Percentiles rank a stretch among this genome's conserved stretches.
phyloP scores from a whole-genome alignment of 1,140 invertebrate genomes.

The Sitodiplosis mosellana region DNA sequence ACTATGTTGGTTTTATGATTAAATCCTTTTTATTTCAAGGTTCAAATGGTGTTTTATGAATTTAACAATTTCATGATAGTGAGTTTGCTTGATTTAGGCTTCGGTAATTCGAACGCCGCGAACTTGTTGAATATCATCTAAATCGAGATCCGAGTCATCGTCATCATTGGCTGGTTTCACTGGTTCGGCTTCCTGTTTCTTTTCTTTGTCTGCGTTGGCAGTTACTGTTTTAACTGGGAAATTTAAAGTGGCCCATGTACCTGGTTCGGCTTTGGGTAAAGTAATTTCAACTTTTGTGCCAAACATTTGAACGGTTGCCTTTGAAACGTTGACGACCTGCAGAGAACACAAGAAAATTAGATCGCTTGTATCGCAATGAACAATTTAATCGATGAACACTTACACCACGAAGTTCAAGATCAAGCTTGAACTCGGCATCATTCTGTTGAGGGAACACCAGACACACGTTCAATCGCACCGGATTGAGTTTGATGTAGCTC shows the following conservation, averaged over 20 bases:
- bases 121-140: slow-evolving; percentile 26
- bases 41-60: no score
- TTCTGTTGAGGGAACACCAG: slow-evolving; percentile 64
- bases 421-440: slow-evolving; percentile 53
- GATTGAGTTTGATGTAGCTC: slow-evolving; percentile 65
- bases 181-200: slow-evolving; percentile 19
- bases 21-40: no score
- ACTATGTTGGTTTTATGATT: no score
- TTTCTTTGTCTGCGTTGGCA: slow-evolving; percentile 5
- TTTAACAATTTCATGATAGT: no score
- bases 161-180: slow-evolving; percentile 10
- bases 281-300: slow-evolving; percentile 93
- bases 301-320: slow-evolving; percentile 58
- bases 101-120: no score
- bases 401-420: slow-evolving; percentile 73
- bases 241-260: slow-evolving; percentile 62
- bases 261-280: slow-evolving; percentile 68
- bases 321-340: slow-evolving; percentile 48
- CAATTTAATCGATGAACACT: slow-evolving; percentile 18
- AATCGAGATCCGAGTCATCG: slow-evolving; percentile 13
- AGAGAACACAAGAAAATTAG: slow-evolving; percentile 10
- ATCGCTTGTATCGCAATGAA: slow-evolving; percentile 3
- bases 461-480: slow-evolving; percentile 55
- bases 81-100: no score
- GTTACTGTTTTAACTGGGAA: slow-evolving; percentile 26